A percentile compares a stretch with the other conserved stretches of the same genome.
Conservation (phyloP, 1,140 invertebrate genomes). For the Dinoponera quadriceps region DNA sequence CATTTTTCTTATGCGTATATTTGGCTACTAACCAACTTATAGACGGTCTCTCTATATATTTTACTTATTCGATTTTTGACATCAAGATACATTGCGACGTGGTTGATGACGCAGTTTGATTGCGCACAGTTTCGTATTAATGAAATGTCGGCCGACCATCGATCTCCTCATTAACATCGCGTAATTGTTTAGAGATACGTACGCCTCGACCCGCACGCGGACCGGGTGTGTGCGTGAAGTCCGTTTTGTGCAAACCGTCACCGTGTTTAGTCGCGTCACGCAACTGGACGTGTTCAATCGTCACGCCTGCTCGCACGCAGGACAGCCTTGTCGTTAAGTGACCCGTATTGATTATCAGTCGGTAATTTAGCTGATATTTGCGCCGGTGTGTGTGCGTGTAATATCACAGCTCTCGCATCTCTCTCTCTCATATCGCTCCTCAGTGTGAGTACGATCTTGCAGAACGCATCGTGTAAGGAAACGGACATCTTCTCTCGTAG, state of each 20-base stretch:
- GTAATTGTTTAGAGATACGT: slow-evolving; percentile 44
- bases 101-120: background rate
- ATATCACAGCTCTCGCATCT: slow-evolving; percentile 1
- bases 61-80: background rate
- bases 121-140: background rate
- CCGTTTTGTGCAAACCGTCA: slow-evolving; percentile 38
- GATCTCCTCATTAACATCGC: slow-evolving; percentile 41
- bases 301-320: slow-evolving; percentile 44
- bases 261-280: slow-evolving; percentile 52
- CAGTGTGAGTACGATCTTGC: background rate
- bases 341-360: slow-evolving; percentile 57
- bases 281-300: slow-evolving; percentile 43
- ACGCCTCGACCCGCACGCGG: slow-evolving; percentile 16
- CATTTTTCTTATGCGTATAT: background rate
- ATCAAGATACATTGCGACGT: background rate
- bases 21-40: background rate
- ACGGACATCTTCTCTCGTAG: slow-evolving; percentile 19
- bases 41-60: background rate
- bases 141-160: slow-evolving; percentile 10
- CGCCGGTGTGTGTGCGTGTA: background rate
- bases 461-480: background rate
- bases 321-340: slow-evolving; percentile 59
- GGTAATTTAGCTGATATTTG: slow-evolving; percentile 59
- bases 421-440: slow-evolving; percentile 8
- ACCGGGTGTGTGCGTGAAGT: background rate